These are phyloP conservation scores for Papilio glaucus DNA, from an alignment of 1,140 invertebrate species.

Conservation along the genomic window DNA sequence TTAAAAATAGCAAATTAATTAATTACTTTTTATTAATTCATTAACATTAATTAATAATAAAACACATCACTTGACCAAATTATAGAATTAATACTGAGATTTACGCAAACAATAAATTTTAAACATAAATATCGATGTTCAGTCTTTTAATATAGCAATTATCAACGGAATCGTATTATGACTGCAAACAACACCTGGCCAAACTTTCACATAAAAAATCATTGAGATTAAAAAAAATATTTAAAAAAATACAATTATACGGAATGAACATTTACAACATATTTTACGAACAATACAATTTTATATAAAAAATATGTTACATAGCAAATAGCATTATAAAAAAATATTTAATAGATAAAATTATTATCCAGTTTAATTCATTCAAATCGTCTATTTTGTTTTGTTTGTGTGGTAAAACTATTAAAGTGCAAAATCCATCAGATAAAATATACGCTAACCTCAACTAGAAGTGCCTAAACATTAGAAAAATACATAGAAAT, in stretches of 20 bases:
- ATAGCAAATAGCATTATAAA: neutral
- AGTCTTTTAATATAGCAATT: conserved; percentile 57
- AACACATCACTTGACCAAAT: conserved; percentile 14
- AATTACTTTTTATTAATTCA: too few relatives aligned
- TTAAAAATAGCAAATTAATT: conserved; percentile 43
- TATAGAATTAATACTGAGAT: conserved; percentile 18
- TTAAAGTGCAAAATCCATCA: neutral
- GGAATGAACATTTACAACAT: conserved; percentile 21
- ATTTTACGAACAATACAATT: conserved; percentile 3
- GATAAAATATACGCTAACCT: neutral
- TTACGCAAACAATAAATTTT: neutral
- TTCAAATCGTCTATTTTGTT: too few relatives aligned
- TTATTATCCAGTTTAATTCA: neutral
- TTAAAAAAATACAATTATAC: conserved; percentile 26
- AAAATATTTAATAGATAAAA: neutral
- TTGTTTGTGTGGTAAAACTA: neutral
- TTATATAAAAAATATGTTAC: too few relatives aligned
- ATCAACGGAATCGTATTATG: conserved; percentile 21
- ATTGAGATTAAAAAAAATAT: conserved; percentile 22
- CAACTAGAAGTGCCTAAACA: neutral
- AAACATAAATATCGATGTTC: conserved; percentile 51
- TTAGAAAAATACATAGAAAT: neutral
- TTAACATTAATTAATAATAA: conserved; percentile 39
- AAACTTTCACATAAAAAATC: conserved; percentile 20
- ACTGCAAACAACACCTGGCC: conserved; percentile 37